Evolutionary conservation across 2,113 vertebrate genomes (phyloP).

Genomic region (Cariama cristata): DNA sequence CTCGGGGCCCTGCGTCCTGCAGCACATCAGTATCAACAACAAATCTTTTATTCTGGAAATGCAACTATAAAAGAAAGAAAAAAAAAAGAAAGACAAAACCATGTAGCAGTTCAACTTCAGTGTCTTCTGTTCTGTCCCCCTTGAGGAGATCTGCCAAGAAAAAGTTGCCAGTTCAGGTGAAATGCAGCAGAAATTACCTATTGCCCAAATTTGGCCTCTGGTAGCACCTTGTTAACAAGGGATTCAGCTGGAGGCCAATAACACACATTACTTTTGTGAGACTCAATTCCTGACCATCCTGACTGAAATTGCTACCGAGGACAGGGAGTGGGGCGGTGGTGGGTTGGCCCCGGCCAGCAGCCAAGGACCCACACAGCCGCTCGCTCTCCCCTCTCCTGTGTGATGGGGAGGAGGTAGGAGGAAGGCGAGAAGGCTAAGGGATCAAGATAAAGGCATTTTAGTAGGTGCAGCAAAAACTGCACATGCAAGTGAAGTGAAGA

Average conservation of each 20-base stretch:
- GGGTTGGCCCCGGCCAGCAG: background rate
- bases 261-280: background rate
- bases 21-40: background rate
- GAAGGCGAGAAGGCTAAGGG: fast-evolving
- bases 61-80: background rate
- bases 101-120: background rate
- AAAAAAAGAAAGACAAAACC: background rate
- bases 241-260: background rate
- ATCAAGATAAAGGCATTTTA: background rate
- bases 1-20: background rate
- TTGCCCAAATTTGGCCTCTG: background rate
- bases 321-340: background rate
- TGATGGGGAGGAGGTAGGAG: background rate
- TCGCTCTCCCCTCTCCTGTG: fast-evolving
- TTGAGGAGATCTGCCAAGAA: background rate
- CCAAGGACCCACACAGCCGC: background rate
- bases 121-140: background rate
- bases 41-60: background rate
- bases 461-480: background rate
- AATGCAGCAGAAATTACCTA: background rate
- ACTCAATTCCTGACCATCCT: background rate
- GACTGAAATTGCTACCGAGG: background rate
- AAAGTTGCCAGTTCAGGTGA: background rate
- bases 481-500: background rate
- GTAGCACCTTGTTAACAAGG: background rate